Percentiles rank a stretch among this genome's conserved stretches.
Evolutionary conservation across 2,797 vertebrate genomes (phyloP).

Genomic region (Loriculus beryllinus): DNA sequence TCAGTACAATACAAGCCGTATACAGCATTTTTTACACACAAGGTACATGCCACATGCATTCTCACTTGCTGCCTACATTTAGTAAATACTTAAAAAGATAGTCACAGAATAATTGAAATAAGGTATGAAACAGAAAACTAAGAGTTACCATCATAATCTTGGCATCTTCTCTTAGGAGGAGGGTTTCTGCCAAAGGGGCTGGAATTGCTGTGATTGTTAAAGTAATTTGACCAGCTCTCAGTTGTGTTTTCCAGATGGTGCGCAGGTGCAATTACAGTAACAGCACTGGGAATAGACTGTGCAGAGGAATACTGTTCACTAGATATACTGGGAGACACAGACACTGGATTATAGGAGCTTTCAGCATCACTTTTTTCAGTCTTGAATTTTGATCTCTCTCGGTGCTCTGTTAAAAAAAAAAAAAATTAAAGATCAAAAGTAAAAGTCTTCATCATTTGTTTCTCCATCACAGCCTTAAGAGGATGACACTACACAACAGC

Average conservation of each 20-base stretch:
- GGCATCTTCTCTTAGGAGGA: slow-evolving; percentile 91
- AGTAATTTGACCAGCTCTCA: slow-evolving; percentile 97
- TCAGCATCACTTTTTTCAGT: slow-evolving; percentile 89
- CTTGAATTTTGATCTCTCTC: slow-evolving; percentile 91
- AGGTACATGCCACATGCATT: background rate
- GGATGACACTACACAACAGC: background rate
- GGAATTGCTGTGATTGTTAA: slow-evolving; percentile 81
- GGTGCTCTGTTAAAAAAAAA: slow-evolving; percentile 81
- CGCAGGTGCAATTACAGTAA: slow-evolving; percentile 85
- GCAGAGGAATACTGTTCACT: slow-evolving; percentile 81
- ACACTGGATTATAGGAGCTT: slow-evolving; percentile 80
- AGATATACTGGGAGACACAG: slow-evolving; percentile 70
- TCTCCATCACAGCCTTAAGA: background rate
- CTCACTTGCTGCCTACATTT: background rate
- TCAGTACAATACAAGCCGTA: background rate
- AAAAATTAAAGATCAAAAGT: background rate
- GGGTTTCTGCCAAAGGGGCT: slow-evolving; percentile 85
- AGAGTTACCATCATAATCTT: slow-evolving; percentile 92
- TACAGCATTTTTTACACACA: background rate
- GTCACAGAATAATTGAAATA: background rate
- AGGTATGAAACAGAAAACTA: background rate
- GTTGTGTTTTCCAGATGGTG: slow-evolving; percentile 95
- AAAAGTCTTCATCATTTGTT: background rate
- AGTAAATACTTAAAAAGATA: background rate
- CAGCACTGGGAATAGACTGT: slow-evolving; percentile 83